Percentiles rank a stretch among this genome's conserved stretches.
phyloP scores from a whole-genome alignment of 2,113 vertebrate species.

The Misgurnus anguillicaudatus region DNA sequence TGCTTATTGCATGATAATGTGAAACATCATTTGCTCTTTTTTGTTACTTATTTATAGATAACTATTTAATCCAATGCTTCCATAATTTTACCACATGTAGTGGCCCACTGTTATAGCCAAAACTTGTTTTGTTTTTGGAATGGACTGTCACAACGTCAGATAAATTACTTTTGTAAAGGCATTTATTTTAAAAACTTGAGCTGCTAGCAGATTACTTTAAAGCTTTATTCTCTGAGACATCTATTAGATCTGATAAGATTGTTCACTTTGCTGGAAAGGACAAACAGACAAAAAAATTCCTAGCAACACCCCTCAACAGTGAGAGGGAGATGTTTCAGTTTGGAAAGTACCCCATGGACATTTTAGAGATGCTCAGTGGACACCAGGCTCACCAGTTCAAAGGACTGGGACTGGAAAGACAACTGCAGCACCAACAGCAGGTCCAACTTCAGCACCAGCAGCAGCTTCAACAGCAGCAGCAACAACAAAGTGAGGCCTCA shows the following conservation, averaged over 20 bases:
- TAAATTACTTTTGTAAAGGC: background rate
- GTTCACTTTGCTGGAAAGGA: constrained; percentile 46
- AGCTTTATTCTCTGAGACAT: background rate
- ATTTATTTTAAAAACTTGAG: background rate
- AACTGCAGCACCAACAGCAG: constrained; percentile 78
- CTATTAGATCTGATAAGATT: constrained; percentile 1
- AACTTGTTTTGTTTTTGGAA: constrained; percentile 8
- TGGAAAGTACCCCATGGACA: constrained; percentile 83
- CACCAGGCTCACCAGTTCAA: constrained; percentile 83
- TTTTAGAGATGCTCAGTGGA: constrained; percentile 81
- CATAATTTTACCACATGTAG: constrained; percentile 12
- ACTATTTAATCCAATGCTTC: constrained; percentile 42
- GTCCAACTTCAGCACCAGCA: constrained; percentile 80
- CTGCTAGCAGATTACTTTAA: constrained; percentile 23
- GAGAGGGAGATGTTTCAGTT: constrained; percentile 79
- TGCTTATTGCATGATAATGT: constrained; percentile 22
- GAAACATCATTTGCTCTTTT: background rate
- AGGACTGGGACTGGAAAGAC: constrained; percentile 76
- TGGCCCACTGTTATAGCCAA: background rate
- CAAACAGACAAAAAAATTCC: constrained; percentile 43
- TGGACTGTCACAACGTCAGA: constrained; percentile 23
- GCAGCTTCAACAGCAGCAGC: constrained; percentile 78
- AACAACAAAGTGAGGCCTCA: constrained; percentile 66
- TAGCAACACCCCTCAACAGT: constrained; percentile 53
- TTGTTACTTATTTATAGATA: constrained; percentile 25